Evolutionary conservation across 2,797 vertebrate species (phyloP).

Genomic region (Luscinia megarhynchos): DNA sequence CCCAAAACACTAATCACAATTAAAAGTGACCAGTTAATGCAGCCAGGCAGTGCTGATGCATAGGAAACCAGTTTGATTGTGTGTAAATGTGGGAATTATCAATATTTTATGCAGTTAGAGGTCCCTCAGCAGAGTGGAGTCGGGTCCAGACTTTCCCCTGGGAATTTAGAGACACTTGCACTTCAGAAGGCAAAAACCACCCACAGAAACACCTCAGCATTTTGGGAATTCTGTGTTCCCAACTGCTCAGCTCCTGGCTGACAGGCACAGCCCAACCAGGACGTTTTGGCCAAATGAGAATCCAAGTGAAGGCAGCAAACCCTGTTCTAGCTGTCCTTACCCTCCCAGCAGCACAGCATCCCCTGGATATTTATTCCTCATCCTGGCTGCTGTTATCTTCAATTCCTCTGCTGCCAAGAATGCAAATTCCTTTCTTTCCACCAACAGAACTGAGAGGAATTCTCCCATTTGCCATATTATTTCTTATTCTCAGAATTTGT

Average conservation of each 20-base stretch:
- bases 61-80: not conserved
- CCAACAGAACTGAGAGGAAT: not conserved
- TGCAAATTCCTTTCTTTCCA: not conserved
- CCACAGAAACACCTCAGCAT: not conserved
- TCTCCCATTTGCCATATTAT: not conserved
- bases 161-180: not conserved
- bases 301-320: not conserved
- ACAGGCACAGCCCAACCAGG: not conserved
- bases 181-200: not conserved
- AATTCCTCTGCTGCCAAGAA: not conserved
- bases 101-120: not conserved
- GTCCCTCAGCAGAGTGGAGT: not conserved
- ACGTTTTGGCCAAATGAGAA: not conserved
- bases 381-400: not conserved
- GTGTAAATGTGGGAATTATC: not conserved
- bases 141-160: not conserved
- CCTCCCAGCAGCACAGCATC: not conserved
- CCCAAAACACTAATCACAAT: not conserved
- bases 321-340: not conserved
- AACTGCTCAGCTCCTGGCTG: not conserved
- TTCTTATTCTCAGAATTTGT: not conserved
- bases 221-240: not conserved
- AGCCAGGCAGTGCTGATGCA: not conserved
- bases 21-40: not conserved
- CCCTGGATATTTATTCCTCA: not conserved